Evolutionary conservation across 2,113 vertebrate genomes (phyloP), one percentile per base, ranked within the genome.

Genomic region (Stictonetta naevosa): DNA sequence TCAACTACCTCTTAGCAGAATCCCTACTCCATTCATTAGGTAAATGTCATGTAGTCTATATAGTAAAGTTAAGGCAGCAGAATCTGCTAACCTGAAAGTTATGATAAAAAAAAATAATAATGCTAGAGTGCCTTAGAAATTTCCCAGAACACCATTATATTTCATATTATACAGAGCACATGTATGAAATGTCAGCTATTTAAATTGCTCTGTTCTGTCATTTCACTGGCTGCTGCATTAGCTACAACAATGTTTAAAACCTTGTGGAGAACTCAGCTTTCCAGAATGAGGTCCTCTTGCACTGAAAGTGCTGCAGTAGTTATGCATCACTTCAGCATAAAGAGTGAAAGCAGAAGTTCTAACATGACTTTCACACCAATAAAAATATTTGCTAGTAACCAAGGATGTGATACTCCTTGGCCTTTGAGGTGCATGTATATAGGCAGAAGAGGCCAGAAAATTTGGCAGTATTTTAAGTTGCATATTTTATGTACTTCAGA

Each of bases 301-400:
- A 1, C 28, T 52, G 68, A 78, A 78, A 53, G 64, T 63, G 74
- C 85, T 84, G 34, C 52, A 67, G 34, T 48, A 72, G 79, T 77
- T 83, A 75, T 48, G 68, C 36, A 78, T 59, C 6, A 2, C 48
- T 44, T 77, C 68, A 72, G 33, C 68, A 71, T 83, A 68, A 88
- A 92, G 56, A 53, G 46, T 42, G 93, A 93, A 93, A 93, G 67
- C 58, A 91, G 82, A 86, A 95, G 46, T 92, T 93, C 85, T 75
- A 95, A 80, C 64, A 94, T 44, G 64, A 88, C 79, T 96, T 90
- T 94, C 75, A 83, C 72, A 86, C 25, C 56, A 92, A 94, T 88
- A 95, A 95, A 95, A 94, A 93, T 93, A 86, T 94, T 96, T 95
- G 25, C 69, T 92, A 68, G 72, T 86, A 92, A 83, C 76, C 93